Evolutionary conservation across 2,113 vertebrate species (phyloP), one percentile per base, ranked within the genome.

Genomic region (Regulus satrapa): DNA sequence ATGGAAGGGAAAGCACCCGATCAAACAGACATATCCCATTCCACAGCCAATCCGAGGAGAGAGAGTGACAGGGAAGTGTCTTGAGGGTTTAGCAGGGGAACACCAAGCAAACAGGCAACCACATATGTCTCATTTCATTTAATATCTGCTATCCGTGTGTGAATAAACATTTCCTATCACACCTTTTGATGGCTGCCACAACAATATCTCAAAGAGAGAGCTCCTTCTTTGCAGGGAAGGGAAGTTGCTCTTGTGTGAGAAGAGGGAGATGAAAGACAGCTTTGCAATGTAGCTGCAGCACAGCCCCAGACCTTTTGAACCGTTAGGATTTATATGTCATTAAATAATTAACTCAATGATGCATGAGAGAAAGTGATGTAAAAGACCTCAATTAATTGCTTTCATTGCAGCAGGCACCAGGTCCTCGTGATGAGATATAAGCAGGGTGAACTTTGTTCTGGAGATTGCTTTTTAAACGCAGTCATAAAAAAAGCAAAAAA

Each of bases 331-430:
- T 94, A 93, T 80, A 40, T 84, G 87, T 91, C 80, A 81, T 96
- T 97, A 96, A 97, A 95, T 97, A 97, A 97, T 97, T 96, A 97
- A 96, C 80, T 94, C 91, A 75, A 26, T 71, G 77, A 92, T 92
- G 86, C 62, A 29, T 74, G 89, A 95, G 74, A 79, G 92, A 95
- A 91, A 85, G 38, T 41, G 79, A 75, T 91, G 88, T 88, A 93
- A 94, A 96, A 89, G 93, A 49, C 69, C 38, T 95, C 84, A 34
- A 74, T 97, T 92, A 96, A 97, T 89, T 90, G 87, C 85, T 92
- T 95, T 93, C 78, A 55, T 91, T 95, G 94, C 86, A 92, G 86
- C 87, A 69, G 82, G 43, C 67, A 24, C 32, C 8, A 24, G 46
- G 29, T 83, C 78, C 92, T 93, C 10, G 4, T 51, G 72, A 94